phyloP scores from a whole-genome alignment of 2,888 invertebrate species.

The Liopterus haemorrhoidalis region DNA sequence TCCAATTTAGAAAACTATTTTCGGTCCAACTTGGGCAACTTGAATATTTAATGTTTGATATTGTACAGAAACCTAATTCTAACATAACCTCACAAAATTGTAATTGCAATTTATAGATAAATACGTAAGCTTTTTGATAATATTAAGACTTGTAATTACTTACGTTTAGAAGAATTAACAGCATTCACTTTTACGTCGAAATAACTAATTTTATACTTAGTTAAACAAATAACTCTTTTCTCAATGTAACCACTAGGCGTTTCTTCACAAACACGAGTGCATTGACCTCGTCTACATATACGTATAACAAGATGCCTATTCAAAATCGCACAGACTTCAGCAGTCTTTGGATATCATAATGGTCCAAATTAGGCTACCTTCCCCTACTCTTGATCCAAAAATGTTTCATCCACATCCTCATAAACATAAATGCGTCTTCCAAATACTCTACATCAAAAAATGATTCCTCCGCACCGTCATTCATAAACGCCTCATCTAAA shows the following conservation, averaged over 20 bases:
- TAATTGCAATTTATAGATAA: conserved; percentile 4
- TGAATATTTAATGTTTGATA: too few relatives aligned
- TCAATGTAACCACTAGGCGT: conserved; percentile 1
- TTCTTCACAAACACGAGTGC: conserved; percentile 3
- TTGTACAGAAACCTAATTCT: not conserved
- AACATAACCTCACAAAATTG: not conserved
- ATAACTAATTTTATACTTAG: conserved; percentile 7
- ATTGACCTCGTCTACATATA: conserved; percentile 3
- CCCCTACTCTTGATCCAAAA: too few relatives aligned
- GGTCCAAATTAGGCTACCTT: conserved; percentile 6
- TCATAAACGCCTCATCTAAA: too few relatives aligned
- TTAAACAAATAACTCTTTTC: conserved; percentile 3
- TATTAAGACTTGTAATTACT: conserved; percentile 10
- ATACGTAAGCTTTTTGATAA: conserved; percentile 8
- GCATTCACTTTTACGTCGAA: conserved; percentile 8
- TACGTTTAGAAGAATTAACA: conserved; percentile 4
- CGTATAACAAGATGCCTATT: conserved; percentile 5
- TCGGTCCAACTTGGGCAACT: too few relatives aligned
- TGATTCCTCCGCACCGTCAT: too few relatives aligned
- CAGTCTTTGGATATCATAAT: conserved; percentile 1
- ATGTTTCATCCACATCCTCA: too few relatives aligned
- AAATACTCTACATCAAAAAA: too few relatives aligned
- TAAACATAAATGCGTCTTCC: too few relatives aligned
- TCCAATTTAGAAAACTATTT: too few relatives aligned
- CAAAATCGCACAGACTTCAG: conserved; percentile 2